Base-by-base conservation (phyloP, 2,797 vertebrate species). In the Poeciliopsis infans region DNA sequence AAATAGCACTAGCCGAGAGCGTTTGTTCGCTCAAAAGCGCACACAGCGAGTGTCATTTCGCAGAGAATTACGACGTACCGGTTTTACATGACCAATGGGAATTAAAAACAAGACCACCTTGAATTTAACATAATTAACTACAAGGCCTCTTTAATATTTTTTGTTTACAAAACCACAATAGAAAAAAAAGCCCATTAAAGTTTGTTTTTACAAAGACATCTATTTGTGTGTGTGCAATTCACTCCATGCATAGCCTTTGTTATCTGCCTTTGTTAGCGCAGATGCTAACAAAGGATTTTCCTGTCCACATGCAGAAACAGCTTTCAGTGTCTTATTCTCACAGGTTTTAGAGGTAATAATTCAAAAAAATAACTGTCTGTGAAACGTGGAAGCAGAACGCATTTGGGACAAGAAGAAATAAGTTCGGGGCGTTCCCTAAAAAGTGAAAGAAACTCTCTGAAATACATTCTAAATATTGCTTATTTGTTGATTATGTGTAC, bases 1-100 rank as follows among this genome's bases (percentile, higher is more conserved):
- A 87, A 88, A 89, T 87, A 89, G 83, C 55, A 74, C 81, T 28
- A 75, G 76, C 55, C 82, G 70, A 73, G 47, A 85, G 78, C 83
- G 36, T n/a, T 25, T 51, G 31, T 49, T 28, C n/a, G n/a, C 57
- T 45, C 75, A 57, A 68, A 33, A 69, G 72, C 43, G 31, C 71
- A 49, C 43, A 28, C 16, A 47, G 6, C 33, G 36, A 23, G 43
- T 47, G 28, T 64, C 4, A 75, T 53, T 71, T 59, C 23, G 41
- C 51, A 76, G 18, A 25, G 43, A 47, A 55, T 7, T 1, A n/a
- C 47, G 15, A 16, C 15, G n/a, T 39, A 15, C 23, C 49, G 28
- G 31, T 33, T 45, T 66, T 6, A 64, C 41, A 68, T 12, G 36
- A 68, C 20, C 39, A 1, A 23, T 20, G 11, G 36, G 20, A 25